Base-by-base conservation (phyloP, 1,140 invertebrate species). In the Euura saliciscinereae region DNA sequence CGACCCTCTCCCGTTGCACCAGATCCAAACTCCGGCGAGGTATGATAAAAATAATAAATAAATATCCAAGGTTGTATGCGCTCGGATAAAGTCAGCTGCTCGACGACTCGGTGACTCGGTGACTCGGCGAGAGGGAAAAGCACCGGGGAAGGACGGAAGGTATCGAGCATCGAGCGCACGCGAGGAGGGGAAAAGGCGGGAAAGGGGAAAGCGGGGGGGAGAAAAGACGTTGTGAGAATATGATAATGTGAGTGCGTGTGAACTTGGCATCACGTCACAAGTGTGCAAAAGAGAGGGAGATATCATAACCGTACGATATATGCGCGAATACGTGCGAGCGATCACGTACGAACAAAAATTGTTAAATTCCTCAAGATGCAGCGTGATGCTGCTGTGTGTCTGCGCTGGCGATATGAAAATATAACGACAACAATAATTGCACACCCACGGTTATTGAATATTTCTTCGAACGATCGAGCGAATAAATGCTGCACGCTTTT, bases 341-440 rank as follows among this genome's bases (percentile, higher is more conserved):
- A 67, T 67, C 66, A 43, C 75, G 44, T 66, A 65, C 64, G 7
- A 67, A 69, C 13, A 5, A 10, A 28, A 70, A 28, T 28, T 28
- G 28, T 28, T 28, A 28, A 28, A 28, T 28, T 28, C 28, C 28
- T 28, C 28, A 28, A 28, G 28, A 28, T 28, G 28, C 28, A 28
- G 28, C 28, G 28, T 28, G 28, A 1, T 28, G 28, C 28, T 28
- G 28, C 28, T 1, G 28, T 28, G 28, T 28, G n/a, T n/a, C n/a
- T n/a, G 28, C 28, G 28, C 28, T 28, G 1, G 28, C 28, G 0
- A 28, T 28, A 28, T 28, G 28, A 28, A 28, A 28, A 28, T 28
- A 28, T 28, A 28, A 28, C 1, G 28, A 28, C 28, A 28, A 28
- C 28, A 28, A 28, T 28, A 28, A 28, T 28, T 28, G 28, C 28